phyloP scores from a whole-genome alignment of 30 jellyfish, hydroid and myxozoan genomes.

The Pseudorhiza aurosa region DNA sequence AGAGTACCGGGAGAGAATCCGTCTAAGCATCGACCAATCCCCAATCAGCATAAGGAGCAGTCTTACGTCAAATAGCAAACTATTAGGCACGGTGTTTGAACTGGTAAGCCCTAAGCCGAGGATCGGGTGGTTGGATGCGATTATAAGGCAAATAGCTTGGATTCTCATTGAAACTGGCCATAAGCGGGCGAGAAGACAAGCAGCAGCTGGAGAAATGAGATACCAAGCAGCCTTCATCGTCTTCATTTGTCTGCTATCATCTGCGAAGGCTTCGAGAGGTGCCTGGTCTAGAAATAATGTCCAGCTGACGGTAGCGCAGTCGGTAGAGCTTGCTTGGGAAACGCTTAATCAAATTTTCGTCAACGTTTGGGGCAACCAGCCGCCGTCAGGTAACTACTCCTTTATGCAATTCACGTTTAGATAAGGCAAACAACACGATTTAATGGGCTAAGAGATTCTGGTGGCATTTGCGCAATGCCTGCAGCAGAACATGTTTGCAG shows the following conservation, averaged over 20 bases:
- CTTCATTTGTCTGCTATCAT: not conserved
- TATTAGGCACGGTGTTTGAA: not conserved
- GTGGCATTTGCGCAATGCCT: too few species aligned
- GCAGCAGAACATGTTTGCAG: too few species aligned
- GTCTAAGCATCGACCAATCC: not conserved
- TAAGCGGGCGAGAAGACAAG: not conserved
- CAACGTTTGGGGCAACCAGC: conserved; percentile 5
- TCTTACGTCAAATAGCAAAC: not conserved
- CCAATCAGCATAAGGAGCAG: too few species aligned
- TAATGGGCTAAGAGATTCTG: too few species aligned
- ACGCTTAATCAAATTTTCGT: not conserved
- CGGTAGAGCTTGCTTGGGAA: conserved; percentile 11
- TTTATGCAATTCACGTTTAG: not conserved
- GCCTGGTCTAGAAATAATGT: not conserved
- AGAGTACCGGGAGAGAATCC: too few species aligned
- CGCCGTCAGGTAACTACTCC: conserved; percentile 18
- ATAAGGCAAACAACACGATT: too few species aligned
- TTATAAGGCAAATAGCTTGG: not conserved
- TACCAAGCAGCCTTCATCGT: not conserved
- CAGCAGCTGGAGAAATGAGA: not conserved
- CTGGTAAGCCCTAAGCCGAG: not conserved
- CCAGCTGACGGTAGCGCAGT: not conserved
- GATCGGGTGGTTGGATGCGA: not conserved
- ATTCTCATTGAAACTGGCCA: not conserved
- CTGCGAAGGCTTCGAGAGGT: not conserved